Conservation (phyloP, 1,140 invertebrate species). For the Hirudo medicinalis region DNA sequence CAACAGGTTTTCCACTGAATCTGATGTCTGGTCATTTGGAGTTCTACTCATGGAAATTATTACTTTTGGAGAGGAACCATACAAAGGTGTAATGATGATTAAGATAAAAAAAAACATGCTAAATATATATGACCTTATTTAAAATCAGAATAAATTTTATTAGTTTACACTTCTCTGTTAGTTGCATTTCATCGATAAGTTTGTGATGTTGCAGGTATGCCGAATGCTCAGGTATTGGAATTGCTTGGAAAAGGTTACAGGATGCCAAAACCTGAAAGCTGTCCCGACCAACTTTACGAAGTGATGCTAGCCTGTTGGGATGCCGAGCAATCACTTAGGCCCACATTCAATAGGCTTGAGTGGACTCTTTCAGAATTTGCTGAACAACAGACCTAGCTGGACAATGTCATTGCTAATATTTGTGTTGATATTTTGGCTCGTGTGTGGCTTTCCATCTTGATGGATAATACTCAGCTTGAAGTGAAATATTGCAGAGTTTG, state of each 20-base stretch:
- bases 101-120: not conserved
- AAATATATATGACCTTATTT: not conserved
- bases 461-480: no score
- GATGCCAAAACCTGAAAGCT: constrained; percentile 87
- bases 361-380: no score
- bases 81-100: constrained; percentile 50
- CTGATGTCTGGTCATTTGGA: constrained; percentile 98
- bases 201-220: constrained; percentile 64
- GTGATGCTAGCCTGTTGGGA: constrained; percentile 99
- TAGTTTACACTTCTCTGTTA: not conserved
- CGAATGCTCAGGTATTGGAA: constrained; percentile 97
- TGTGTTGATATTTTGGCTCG: no score
- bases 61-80: constrained; percentile 93
- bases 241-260: constrained; percentile 97
- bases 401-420: no score
- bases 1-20: constrained; percentile 98
- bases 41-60: constrained; percentile 96
- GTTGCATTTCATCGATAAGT: no score
- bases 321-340: constrained; percentile 91
- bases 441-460: no score
- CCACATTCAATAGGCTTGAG: constrained; percentile 67
- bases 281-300: constrained; percentile 83
- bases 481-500: no score
- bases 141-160: not conserved
- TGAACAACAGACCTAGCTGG: no score